Percentiles rank a stretch among this genome's conserved stretches.
phyloP scores from a whole-genome alignment of 2,888 invertebrate genomes.

The Zaprionus lineosus region DNA sequence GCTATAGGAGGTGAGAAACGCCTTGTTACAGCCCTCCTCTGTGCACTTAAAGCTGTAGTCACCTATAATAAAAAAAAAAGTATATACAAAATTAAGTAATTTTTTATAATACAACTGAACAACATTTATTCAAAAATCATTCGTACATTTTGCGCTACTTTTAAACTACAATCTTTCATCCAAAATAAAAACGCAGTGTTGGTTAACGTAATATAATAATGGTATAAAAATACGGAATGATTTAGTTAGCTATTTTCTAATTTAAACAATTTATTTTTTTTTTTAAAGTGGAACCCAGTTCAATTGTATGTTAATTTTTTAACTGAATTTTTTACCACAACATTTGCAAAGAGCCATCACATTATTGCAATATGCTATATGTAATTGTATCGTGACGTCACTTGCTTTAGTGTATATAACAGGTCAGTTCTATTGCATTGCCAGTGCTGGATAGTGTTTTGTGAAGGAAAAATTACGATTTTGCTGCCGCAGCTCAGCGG shows the following conservation, averaged over 20 bases:
- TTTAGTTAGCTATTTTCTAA: too few relatives aligned
- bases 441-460: constrained; percentile 27
- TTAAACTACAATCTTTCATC: too few relatives aligned
- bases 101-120: neutral
- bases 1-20: constrained; percentile 97
- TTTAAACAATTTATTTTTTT: too few relatives aligned
- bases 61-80: constrained; percentile 84
- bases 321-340: too few relatives aligned
- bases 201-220: neutral
- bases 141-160: too few relatives aligned
- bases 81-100: neutral
- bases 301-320: too few relatives aligned
- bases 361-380: too few relatives aligned
- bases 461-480: neutral
- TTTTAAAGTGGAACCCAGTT: too few relatives aligned
- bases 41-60: constrained; percentile 97
- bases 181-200: constrained; percentile 20
- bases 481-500: constrained; percentile 14
- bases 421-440: neutral
- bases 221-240: neutral
- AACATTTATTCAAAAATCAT: too few relatives aligned
- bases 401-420: constrained; percentile 6
- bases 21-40: constrained; percentile 93
- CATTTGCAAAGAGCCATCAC: too few relatives aligned
- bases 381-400: neutral